These are phyloP conservation scores for Hepsetus odoe DNA, from an alignment of 2,113 vertebrate genomes.

Conservation along the genomic window DNA sequence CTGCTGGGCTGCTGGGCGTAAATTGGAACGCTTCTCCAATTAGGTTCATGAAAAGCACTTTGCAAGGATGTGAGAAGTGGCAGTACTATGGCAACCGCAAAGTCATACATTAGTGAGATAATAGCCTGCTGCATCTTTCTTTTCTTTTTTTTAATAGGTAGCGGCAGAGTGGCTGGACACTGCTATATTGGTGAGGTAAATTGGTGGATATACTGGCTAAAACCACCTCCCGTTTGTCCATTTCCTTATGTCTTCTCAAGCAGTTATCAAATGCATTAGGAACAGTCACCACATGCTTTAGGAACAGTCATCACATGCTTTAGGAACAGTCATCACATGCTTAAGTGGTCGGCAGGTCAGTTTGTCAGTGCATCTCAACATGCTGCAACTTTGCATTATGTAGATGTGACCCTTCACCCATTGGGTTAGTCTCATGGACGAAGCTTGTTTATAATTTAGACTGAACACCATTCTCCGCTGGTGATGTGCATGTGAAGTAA, in stretches of 20 bases:
- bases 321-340: background rate
- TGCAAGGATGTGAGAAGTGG: conserved; percentile 46
- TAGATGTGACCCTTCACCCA: too few species aligned
- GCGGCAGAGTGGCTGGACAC: conserved; percentile 34
- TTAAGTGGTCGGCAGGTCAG: conserved; percentile 7
- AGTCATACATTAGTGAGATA: conserved; percentile 42
- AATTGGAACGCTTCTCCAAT: conserved; percentile 58
- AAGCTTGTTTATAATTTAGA: too few species aligned
- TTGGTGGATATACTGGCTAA: conserved; percentile 11
- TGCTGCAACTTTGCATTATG: too few species aligned
- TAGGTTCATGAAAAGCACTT: conserved; percentile 52
- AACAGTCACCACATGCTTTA: background rate
- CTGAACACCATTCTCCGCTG: too few species aligned
- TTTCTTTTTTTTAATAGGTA: conserved; percentile 34
- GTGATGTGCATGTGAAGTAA: too few species aligned
- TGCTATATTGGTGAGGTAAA: background rate
- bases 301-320: too few species aligned
- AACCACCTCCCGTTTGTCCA: conserved; percentile 11
- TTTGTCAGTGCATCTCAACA: background rate
- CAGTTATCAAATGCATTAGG: too few species aligned
- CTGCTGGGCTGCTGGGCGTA: conserved; percentile 46
- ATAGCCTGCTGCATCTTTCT: conserved; percentile 44
- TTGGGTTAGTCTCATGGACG: too few species aligned
- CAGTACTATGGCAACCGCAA: conserved; percentile 52
- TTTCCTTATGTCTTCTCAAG: conserved; percentile 12